Percentiles rank a stretch among this genome's conserved stretches.
These are phyloP conservation scores for Eidolon dupreanum DNA, from an alignment of 2,797 vertebrate species.

Conservation along the genomic window DNA sequence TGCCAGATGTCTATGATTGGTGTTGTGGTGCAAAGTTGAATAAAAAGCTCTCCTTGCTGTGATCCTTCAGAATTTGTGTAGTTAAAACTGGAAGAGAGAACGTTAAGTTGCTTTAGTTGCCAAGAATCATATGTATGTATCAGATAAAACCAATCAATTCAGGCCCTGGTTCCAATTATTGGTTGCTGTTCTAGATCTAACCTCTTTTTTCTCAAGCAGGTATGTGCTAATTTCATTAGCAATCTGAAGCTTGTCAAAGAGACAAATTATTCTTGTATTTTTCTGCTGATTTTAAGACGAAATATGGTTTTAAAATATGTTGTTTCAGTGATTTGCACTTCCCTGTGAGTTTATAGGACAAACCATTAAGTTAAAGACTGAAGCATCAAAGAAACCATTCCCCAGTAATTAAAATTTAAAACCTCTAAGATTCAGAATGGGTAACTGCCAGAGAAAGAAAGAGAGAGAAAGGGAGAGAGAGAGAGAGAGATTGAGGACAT, in stretches of 20 bases:
- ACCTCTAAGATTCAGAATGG: neutral
- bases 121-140: neutral
- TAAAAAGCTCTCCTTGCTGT: neutral
- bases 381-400: neutral
- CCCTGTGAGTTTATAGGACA: neutral
- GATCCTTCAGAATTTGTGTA: neutral
- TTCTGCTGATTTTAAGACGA: neutral
- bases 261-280: neutral
- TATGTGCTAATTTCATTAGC: slow-evolving; percentile 25
- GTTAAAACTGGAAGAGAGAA: neutral
- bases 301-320: neutral
- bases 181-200: neutral
- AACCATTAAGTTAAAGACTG: neutral
- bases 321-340: neutral
- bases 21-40: accelerated
- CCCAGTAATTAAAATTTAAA: neutral
- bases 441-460: neutral
- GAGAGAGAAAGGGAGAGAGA: neutral
- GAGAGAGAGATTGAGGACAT: neutral
- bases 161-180: neutral
- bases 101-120: neutral
- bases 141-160: neutral
- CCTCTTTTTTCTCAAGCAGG: neutral
- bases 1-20: neutral
- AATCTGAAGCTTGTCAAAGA: neutral